A percentile compares a stretch with the other conserved stretches of the same genome.
Evolutionary conservation across 2,888 invertebrate genomes (phyloP).

Genomic region (Zeuzera pyrina): DNA sequence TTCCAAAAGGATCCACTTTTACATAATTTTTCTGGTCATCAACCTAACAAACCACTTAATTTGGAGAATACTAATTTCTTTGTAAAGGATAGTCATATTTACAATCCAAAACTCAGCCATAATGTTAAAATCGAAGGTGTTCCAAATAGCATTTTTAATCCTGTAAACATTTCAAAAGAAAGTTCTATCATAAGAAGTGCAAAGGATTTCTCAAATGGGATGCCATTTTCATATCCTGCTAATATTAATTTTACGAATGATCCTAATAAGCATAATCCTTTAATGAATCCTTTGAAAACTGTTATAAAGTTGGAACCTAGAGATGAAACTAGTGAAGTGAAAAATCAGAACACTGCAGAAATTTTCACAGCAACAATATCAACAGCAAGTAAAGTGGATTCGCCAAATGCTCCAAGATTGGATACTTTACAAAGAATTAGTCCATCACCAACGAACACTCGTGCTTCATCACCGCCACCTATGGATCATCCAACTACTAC

Average conservation of each 20-base stretch:
- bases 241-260: constrained; percentile 56
- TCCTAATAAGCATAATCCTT: constrained; percentile 53
- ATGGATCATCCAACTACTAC: constrained; percentile 54
- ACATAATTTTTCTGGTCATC: constrained; percentile 56
- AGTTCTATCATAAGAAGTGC: constrained; percentile 56
- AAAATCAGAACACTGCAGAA: constrained; percentile 61
- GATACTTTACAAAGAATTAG: constrained; percentile 60
- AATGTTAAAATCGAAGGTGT: constrained; percentile 62
- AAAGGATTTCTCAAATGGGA: constrained; percentile 51
- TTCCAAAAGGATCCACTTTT: constrained; percentile 60
- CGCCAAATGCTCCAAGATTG: constrained; percentile 52
- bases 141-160: constrained; percentile 54
- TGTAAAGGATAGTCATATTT: constrained; percentile 61
- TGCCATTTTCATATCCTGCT: constrained; percentile 52
- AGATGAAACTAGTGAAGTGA: constrained; percentile 60
- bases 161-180: constrained; percentile 58
- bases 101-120: constrained; percentile 55
- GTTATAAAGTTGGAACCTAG: constrained; percentile 67
- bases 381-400: constrained; percentile 54
- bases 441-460: constrained; percentile 55
- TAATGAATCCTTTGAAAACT: constrained; percentile 62
- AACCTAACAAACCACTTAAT: constrained; percentile 55
- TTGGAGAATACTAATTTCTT: constrained; percentile 64
- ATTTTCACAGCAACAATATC: constrained; percentile 66
- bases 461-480: constrained; percentile 54